These are phyloP conservation scores for Apamea epomidion DNA, from an alignment of 2,888 invertebrate genomes.

Conservation along the genomic window DNA sequence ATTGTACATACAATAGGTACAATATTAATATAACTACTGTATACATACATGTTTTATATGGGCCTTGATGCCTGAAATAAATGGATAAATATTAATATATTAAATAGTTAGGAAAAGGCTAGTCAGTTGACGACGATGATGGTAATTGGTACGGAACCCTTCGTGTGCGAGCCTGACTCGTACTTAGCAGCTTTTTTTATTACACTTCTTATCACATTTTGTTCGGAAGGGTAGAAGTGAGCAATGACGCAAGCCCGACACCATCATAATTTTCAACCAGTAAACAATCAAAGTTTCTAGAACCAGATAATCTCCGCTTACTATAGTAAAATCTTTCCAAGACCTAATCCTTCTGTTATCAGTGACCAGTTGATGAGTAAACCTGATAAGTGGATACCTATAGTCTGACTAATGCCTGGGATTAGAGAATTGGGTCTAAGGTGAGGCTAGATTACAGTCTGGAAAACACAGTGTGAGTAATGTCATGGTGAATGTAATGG, in stretches of 20 bases:
- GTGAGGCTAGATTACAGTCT: constrained; percentile 45
- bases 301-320: constrained; percentile 28
- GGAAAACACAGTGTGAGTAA: constrained; percentile 17
- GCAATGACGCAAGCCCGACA: neutral
- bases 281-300: constrained; percentile 22
- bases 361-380: constrained; percentile 27
- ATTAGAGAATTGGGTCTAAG: constrained; percentile 66
- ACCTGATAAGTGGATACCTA: constrained; percentile 36
- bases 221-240: neutral
- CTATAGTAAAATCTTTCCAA: constrained; percentile 45
- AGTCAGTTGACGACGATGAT: no score
- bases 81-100: no score
- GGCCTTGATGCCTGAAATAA: no score
- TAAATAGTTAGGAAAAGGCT: no score
- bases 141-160: no score
- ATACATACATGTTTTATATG: no score
- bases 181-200: no score
- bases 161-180: no score
- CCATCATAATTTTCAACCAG: constrained; percentile 16
- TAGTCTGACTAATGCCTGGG: constrained; percentile 51
- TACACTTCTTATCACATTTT: neutral
- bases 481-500: constrained; percentile 1
- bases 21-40: no score
- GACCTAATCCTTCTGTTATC: constrained; percentile 58
- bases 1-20: no score